Evolutionary conservation across 2,113 vertebrate genomes (phyloP).

Genomic region (Zosterops lateralis): DNA sequence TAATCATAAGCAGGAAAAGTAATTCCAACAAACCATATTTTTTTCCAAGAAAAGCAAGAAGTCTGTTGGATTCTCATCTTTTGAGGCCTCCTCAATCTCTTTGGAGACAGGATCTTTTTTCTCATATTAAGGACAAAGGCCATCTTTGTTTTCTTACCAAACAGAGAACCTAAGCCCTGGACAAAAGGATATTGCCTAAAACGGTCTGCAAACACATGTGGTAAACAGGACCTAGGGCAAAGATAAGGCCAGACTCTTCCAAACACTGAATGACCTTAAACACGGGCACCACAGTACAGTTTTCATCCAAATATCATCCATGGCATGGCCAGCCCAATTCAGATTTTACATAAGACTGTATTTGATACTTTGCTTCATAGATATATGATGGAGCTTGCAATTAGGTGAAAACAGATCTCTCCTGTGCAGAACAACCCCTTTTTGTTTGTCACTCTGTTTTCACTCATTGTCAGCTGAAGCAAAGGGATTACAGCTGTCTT

Average conservation of each 20-base stretch:
- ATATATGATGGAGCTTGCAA: not conserved
- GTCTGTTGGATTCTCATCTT: not conserved
- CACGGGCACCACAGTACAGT: not conserved
- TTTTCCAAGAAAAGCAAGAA: not conserved
- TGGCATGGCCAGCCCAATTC: not conserved
- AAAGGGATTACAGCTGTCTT: not conserved
- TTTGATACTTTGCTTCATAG: not conserved
- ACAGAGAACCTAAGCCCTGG: not conserved
- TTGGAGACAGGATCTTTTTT: not conserved
- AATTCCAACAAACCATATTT: not conserved
- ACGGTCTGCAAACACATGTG: not conserved
- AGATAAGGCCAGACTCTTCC: not conserved
- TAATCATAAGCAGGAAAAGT: not conserved
- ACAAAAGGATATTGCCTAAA: not conserved
- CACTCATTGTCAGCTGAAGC: not conserved
- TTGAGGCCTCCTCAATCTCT: not conserved
- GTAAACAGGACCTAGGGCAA: not conserved
- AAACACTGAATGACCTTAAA: not conserved
- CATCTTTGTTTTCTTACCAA: not conserved
- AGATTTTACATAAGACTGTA: not conserved
- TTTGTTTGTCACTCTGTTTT: not conserved
- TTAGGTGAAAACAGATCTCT: not conserved
- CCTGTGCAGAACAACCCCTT: not conserved
- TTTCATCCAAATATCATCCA: not conserved
- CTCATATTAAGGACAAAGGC: not conserved